Conservation (phyloP, 2,797 vertebrate species). For the Lepus townsendii region DNA sequence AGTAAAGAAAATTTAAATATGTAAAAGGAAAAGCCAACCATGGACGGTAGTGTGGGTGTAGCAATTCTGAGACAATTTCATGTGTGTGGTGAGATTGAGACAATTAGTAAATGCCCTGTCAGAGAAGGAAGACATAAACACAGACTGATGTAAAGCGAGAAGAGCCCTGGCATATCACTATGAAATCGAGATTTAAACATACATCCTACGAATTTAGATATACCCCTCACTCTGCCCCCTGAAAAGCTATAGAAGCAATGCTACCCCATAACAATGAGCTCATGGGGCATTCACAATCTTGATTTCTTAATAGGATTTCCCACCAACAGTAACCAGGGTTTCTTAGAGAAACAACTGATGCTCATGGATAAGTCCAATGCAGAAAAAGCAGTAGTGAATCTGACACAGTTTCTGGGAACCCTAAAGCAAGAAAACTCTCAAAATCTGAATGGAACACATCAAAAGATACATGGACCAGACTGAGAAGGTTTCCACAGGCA, state of each 20-base stretch:
- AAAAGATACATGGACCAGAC: background rate
- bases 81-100: constrained; percentile 17
- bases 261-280: background rate
- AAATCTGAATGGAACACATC: background rate
- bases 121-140: background rate
- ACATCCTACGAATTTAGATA: background rate
- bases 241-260: background rate
- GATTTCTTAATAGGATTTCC: background rate
- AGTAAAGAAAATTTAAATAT: constrained; percentile 60
- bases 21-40: background rate
- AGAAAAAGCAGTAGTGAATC: background rate
- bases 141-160: background rate
- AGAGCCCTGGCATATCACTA: background rate
- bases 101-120: constrained; percentile 1
- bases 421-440: background rate
- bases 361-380: background rate
- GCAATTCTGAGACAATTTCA: background rate
- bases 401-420: background rate
- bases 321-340: background rate
- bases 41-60: background rate
- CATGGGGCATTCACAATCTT: background rate
- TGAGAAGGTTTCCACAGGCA: background rate
- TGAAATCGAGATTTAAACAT: background rate
- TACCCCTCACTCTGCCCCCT: background rate
- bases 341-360: background rate